A percentile compares a stretch with the other conserved stretches of the same genome.
phyloP scores from a whole-genome alignment of 2,113 vertebrate species.

The Pelodiscus sinensis region DNA sequence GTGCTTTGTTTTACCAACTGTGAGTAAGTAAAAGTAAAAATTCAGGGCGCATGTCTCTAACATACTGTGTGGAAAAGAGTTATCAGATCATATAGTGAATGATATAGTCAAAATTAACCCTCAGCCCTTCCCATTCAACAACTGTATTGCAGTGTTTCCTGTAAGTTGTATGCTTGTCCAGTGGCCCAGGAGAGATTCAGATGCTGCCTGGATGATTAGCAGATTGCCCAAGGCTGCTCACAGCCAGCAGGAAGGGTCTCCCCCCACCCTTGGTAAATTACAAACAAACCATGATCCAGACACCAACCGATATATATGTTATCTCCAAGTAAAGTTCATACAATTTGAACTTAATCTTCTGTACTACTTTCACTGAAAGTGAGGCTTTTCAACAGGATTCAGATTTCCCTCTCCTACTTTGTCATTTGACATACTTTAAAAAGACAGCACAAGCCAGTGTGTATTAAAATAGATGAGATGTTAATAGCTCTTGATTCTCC shows the following conservation, averaged over 20 bases:
- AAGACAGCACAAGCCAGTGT: rapidly evolving
- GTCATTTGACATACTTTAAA: not conserved
- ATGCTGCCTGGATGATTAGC: too few relatives aligned
- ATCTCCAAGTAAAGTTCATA: not conserved
- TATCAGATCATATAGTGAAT: not conserved
- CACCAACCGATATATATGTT: not conserved
- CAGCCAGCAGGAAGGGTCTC: too few relatives aligned
- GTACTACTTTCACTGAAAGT: not conserved
- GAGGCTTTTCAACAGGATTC: not conserved
- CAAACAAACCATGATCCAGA: too few relatives aligned
- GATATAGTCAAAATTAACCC: not conserved
- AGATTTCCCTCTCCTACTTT: not conserved
- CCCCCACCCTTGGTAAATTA: too few relatives aligned
- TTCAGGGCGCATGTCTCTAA: not conserved
- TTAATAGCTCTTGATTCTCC: too few relatives aligned
- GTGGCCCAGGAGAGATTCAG: too few relatives aligned
- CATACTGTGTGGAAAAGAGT: not conserved
- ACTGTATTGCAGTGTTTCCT: too few relatives aligned
- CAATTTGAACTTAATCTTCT: not conserved
- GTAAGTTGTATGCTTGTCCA: too few relatives aligned
- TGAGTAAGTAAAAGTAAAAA: not conserved
- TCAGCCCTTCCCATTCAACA: not conserved
- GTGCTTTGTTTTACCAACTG: not conserved
- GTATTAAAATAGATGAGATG: not conserved
- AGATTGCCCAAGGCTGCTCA: too few relatives aligned